These are phyloP conservation scores for Xiphorhynchus elegans DNA, from an alignment of 2,113 vertebrate genomes.

Conservation along the genomic window DNA sequence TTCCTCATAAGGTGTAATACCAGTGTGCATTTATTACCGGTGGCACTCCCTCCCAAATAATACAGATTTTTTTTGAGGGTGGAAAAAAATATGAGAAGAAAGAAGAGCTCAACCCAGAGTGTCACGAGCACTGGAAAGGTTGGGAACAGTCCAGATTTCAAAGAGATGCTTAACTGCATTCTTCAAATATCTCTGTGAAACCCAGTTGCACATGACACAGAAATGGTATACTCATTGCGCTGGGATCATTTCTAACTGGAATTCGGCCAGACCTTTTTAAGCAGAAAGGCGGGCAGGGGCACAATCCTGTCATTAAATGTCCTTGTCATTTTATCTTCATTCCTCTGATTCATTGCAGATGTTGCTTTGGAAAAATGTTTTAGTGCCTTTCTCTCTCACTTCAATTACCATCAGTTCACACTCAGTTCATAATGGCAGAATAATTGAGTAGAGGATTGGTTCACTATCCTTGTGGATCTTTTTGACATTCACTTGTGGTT, in stretches of 20 bases:
- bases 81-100: neutral
- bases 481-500: constrained; percentile 18
- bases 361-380: constrained; percentile 53
- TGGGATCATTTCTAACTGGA: constrained; percentile 61
- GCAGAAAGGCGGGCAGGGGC: constrained; percentile 49
- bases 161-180: constrained; percentile 70
- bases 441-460: constrained; percentile 14
- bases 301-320: constrained; percentile 59
- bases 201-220: constrained; percentile 25
- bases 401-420: constrained; percentile 54
- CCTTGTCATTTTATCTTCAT: constrained; percentile 71
- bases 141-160: constrained; percentile 61
- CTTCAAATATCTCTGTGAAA: constrained; percentile 66
- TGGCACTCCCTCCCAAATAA: neutral
- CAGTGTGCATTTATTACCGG: neutral
- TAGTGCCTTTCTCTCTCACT: constrained; percentile 32
- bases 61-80: constrained; percentile 27
- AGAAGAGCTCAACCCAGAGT: neutral
- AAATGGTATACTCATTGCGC: constrained; percentile 37
- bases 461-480: constrained; percentile 5
- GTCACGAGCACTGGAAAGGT: neutral
- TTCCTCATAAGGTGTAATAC: constrained; percentile 15
- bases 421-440: constrained; percentile 42
- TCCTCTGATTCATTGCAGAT: constrained; percentile 70
- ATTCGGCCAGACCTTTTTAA: constrained; percentile 64